A percentile compares a stretch with the other conserved stretches of the same genome.
phyloP scores from a whole-genome alignment of 2,888 invertebrate species.

The Drosophila prostipennis region DNA sequence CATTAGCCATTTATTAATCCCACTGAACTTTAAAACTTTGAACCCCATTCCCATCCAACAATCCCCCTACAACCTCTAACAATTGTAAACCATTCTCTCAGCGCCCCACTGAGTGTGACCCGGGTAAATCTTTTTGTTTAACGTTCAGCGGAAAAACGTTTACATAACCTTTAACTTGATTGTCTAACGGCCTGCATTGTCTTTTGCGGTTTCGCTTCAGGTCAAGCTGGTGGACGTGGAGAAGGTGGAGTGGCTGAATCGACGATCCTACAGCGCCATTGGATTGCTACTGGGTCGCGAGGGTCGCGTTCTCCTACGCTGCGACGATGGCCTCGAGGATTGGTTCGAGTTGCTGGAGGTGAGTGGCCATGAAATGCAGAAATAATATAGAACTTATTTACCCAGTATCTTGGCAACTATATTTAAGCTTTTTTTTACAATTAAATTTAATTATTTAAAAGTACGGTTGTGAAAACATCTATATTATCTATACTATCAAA shows the following conservation, averaged over 20 bases:
- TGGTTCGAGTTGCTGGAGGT: slow-evolving; percentile 88
- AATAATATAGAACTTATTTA: background rate
- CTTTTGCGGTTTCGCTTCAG: slow-evolving; percentile 71
- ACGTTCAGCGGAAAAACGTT: slow-evolving; percentile 30
- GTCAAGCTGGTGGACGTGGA: slow-evolving; percentile 88
- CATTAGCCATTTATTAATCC: background rate
- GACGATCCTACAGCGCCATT: slow-evolving; percentile 87
- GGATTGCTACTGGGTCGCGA: slow-evolving; percentile 86
- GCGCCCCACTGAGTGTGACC: slow-evolving; percentile 27
- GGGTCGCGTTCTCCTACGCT: slow-evolving; percentile 83
- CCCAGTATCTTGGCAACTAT: background rate
- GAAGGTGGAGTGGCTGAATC: slow-evolving; percentile 88
- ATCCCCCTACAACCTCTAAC: background rate
- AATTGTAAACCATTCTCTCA: slow-evolving; percentile 13
- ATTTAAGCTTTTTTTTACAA: no score
- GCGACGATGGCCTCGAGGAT: slow-evolving; percentile 86
- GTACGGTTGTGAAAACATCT: no score
- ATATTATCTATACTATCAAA: no score
- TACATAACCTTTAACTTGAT: slow-evolving; percentile 64
- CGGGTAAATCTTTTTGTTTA: slow-evolving; percentile 11
- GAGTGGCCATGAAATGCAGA: slow-evolving; percentile 48
- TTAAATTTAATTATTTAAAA: no score
- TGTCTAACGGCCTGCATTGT: slow-evolving; percentile 40
- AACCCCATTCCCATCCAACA: slow-evolving; percentile 24
- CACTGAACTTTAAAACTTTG: background rate